Base-by-base conservation (phyloP, 2,888 invertebrate species). In the Drosophila pseudotakahashii region DNA sequence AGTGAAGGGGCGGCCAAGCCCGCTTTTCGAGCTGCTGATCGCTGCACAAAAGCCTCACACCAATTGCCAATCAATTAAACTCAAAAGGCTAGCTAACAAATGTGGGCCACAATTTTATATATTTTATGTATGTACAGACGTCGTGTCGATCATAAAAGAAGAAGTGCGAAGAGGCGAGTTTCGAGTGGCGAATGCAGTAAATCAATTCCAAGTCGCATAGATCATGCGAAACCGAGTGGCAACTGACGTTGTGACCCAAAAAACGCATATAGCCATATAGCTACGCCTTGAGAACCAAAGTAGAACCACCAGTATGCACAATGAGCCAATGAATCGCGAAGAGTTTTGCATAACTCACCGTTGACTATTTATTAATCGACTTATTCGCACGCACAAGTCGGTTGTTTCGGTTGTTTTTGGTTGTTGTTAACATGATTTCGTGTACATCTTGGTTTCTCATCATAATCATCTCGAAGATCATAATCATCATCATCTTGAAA, bases 361-460 rank as follows among this genome's bases (percentile, higher is more conserved):
- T 67, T 73, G n/a, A 59, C 54, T 44, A 57, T 45, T 66, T 76
- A 86, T 83, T 83, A 82, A 82, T 86, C 84, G 81, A 78, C 75
- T 78, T 78, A 67, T 78, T 87, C 75, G 87, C 82, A 84, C 87
- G 81, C 82, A 75, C 57, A 77, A 55, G 68, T 19, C 39, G 39
- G 11, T 55, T 51, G 71, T 61, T 48, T 14, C 47, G 34, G 11
- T 7, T 23, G 68, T 48, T 61, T 48, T 14, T 34, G 34, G 11
- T 7, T 23, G 68, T 48, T 79, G 82, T 77, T 85, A 58, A 85
- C 81, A 81, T 79, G 85, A 69, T 72, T 66, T 72, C 77, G 67
- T 48, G 59, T 42, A 68, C 60, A 79, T 55, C 50, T 54, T 53
- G 52, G 42, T 42, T 51, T 62, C 30, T 23, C 51, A 60, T 70